Percentiles rank a stretch among this genome's conserved stretches.
Conservation (phyloP, 2,113 vertebrate species). For the Maylandia zebra region DNA sequence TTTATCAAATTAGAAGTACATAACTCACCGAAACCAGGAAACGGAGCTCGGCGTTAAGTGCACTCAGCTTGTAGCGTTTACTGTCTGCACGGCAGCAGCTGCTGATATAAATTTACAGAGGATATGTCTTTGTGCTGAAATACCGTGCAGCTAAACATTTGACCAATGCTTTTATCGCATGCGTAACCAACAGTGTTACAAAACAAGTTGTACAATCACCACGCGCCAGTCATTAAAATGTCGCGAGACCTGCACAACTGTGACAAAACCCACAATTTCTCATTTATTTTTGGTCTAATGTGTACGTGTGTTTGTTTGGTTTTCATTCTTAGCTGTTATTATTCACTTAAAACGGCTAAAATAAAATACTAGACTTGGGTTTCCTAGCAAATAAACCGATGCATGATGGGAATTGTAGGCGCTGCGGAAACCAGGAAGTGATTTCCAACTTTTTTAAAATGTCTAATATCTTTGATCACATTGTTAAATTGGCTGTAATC, state of each 20-base stretch:
- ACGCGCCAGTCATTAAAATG: not conserved
- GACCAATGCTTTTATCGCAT: not conserved
- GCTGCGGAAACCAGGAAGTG: not conserved
- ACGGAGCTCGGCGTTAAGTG: not conserved
- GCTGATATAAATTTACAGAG: not conserved
- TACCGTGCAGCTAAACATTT: not conserved
- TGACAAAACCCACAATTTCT: not conserved
- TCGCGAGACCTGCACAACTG: not conserved
- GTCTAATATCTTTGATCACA: not conserved
- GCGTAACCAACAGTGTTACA: not conserved
- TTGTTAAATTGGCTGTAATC: not conserved
- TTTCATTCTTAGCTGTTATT: not conserved
- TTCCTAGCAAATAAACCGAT: not conserved
- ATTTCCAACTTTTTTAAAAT: not conserved
- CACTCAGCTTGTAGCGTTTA: not conserved
- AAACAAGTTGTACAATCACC: slow-evolving; percentile 31
- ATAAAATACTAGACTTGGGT: not conserved
- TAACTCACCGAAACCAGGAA: slow-evolving; percentile 24
- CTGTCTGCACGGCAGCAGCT: not conserved
- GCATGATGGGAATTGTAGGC: slow-evolving; percentile 49
- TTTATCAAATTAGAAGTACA: not conserved
- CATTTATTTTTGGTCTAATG: rapidly evolving
- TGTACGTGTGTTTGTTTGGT: not conserved
- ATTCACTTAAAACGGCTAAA: not conserved
- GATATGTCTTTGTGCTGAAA: not conserved